These are phyloP conservation scores for Bombylius major DNA, from an alignment of 2,888 invertebrate species.

Conservation along the genomic window DNA sequence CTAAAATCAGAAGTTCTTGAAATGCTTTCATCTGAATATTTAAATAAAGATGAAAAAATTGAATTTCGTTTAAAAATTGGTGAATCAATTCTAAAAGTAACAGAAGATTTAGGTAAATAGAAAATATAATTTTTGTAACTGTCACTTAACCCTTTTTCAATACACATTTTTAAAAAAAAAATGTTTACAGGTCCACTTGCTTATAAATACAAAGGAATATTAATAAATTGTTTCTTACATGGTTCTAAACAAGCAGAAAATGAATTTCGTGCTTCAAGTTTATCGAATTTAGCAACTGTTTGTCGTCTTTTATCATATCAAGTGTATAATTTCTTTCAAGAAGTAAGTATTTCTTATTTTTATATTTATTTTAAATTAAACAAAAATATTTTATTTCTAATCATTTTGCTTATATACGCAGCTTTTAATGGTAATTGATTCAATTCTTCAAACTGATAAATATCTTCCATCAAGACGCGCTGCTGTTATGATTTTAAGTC, in stretches of 20 bases:
- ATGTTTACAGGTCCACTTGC: constrained; percentile 24
- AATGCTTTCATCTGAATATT: constrained; percentile 30
- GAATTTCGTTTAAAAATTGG: constrained; percentile 33
- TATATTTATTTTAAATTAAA: neutral
- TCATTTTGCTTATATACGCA: constrained; percentile 9
- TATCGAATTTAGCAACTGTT: constrained; percentile 31
- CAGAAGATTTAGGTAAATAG: constrained; percentile 26
- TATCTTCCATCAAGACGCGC: constrained; percentile 34
- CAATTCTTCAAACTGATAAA: constrained; percentile 24
- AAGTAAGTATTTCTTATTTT: constrained; percentile 17
- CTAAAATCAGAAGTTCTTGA: constrained; percentile 31
- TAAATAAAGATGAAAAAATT: constrained; percentile 22
- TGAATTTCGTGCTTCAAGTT: constrained; percentile 33
- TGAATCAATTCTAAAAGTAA: constrained; percentile 31
- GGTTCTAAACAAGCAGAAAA: constrained; percentile 25
- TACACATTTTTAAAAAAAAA: neutral
- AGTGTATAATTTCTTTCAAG: constrained; percentile 33
- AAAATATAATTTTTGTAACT: too few relatives aligned
- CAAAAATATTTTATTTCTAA: neutral
- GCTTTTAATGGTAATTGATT: constrained; percentile 23
- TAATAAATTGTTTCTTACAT: constrained; percentile 30
- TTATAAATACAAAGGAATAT: constrained; percentile 28
- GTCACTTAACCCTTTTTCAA: neutral
- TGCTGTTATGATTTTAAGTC: constrained; percentile 29
- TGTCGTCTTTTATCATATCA: constrained; percentile 30